These are phyloP conservation scores for Sebastolobus alascanus DNA, from an alignment of 2,797 vertebrate species.

Conservation along the genomic window DNA sequence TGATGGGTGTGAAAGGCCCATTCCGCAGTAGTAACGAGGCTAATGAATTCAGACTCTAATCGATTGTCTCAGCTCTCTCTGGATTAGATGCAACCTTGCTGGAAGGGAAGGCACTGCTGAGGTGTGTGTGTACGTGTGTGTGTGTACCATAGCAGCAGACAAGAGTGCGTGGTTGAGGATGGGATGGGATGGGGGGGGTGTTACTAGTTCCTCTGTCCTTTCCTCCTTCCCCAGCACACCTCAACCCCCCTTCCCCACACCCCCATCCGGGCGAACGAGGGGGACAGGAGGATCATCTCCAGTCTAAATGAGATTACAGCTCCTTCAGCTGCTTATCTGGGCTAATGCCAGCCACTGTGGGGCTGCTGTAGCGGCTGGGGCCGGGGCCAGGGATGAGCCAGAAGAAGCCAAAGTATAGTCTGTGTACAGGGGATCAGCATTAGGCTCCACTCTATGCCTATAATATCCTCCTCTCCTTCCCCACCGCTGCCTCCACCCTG, in stretches of 20 bases:
- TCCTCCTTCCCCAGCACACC: conserved; percentile 88
- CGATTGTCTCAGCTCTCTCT: conserved; percentile 95
- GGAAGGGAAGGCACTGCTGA: conserved; percentile 91
- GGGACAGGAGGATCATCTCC: conserved; percentile 98
- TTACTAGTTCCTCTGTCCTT: conserved; percentile 84
- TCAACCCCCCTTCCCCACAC: conserved; percentile 85
- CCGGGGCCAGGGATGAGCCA: conserved; percentile 78
- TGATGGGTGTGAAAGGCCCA: conserved; percentile 88
- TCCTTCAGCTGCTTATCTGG: conserved; percentile 99
- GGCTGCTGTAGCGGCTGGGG: conserved; percentile 74
- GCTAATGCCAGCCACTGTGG: conserved; percentile 98
- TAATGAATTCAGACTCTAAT: conserved; percentile 99
- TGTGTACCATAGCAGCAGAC: conserved; percentile 35
- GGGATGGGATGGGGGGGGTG: conserved; percentile 74
- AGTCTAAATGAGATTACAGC: conserved; percentile 99
- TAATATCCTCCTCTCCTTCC: conserved; percentile 73
- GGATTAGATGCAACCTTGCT: conserved; percentile 98
- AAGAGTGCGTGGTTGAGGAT: conserved; percentile 67
- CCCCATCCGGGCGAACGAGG: conserved; percentile 90
- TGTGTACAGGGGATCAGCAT: conserved; percentile 95
- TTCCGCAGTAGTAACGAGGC: conserved; percentile 89
- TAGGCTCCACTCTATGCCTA: conserved; percentile 86
- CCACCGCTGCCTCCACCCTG: conserved; percentile 61
- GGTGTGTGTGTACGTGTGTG: conserved; percentile 53
- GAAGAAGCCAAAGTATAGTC: conserved; percentile 85